A percentile compares a stretch with the other conserved stretches of the same genome.
Evolutionary conservation across 2,113 vertebrate species (phyloP).

Genomic region (Hiodon alosoides): DNA sequence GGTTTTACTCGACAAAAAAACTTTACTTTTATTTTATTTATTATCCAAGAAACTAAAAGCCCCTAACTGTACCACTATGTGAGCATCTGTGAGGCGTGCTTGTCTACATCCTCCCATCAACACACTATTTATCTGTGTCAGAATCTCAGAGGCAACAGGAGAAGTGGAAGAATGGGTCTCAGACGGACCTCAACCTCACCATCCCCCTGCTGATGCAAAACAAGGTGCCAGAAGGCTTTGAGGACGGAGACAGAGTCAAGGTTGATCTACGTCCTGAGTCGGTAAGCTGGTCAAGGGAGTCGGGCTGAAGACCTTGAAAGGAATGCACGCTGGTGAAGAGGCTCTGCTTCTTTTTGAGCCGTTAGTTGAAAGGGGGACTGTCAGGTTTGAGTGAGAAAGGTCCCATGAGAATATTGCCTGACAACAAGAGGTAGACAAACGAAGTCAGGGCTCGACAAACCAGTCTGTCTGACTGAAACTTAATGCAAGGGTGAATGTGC

Average conservation of each 20-base stretch:
- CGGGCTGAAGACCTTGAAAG: neutral
- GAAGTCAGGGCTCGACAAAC: neutral
- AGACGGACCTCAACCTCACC: slow-evolving; percentile 52
- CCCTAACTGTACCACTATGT: no score
- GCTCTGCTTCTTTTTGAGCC: neutral
- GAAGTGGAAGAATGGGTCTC: slow-evolving; percentile 60
- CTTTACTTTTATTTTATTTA: no score
- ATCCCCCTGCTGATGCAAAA: slow-evolving; percentile 83
- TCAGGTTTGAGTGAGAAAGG: neutral
- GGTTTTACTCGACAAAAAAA: no score
- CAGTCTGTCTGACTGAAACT: slow-evolving; percentile 40
- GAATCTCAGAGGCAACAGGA: slow-evolving; percentile 77
- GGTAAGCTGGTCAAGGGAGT: slow-evolving; percentile 47
- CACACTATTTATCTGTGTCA: slow-evolving; percentile 29
- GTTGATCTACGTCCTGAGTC: slow-evolving; percentile 69
- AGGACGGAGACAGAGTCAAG: slow-evolving; percentile 66
- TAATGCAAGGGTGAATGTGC: slow-evolving; percentile 43
- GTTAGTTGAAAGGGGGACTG: neutral
- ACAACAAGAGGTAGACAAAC: neutral
- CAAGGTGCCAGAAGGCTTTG: slow-evolving; percentile 63
- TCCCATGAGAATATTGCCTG: neutral
- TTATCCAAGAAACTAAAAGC: no score
- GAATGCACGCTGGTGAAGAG: no score
- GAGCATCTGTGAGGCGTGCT: no score
- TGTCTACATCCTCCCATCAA: neutral